Base-by-base conservation (phyloP, 2,113 vertebrate genomes). In the Gopherus evgoodei region DNA sequence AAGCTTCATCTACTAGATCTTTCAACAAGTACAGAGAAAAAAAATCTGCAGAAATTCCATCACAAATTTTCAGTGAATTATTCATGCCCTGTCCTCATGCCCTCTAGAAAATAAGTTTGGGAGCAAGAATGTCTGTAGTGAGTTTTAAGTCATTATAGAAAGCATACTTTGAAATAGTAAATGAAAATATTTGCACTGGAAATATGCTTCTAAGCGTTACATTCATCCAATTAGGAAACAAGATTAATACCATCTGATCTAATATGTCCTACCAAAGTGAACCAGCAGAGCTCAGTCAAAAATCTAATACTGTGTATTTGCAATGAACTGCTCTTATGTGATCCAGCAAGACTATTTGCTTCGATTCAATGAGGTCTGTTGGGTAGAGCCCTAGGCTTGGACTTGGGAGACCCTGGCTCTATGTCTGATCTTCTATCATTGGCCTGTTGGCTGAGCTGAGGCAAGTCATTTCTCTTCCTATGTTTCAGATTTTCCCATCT, bases 31-130 rank as follows among this genome's bases (percentile, higher is more conserved):
- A 83, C 52, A 2, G 12, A 8, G 81, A 79, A 62, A 84, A 72
- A 8, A 1, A 22, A 85, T 49, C 24, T 82, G 12, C 2, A 95
- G 87, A 86, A 87, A 93, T 11, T 0, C 13, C 0, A 0, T 42
- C 89, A 88, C 12, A 92, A 54, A 84, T 76, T 93, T 91, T 21
- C 86, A 75, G 54, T 52, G 44, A 21, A 86, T 88, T 93, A 42
- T 84, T 75, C 1, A 65, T 91, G 1, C 1, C 0, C 5, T 21
- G 75, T 90, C 81, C 50, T 29, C 24, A 84, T 14, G 49, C 87
- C 14, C 5, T 81, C 72, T 14, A 83, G 6, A 81, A 91, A 75
- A 76, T n/a, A 84, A 83, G 5, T 86, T 93, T 90, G 31, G 69
- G 16, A 50, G 78, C 59, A 91, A 76, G 69, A 57, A 24, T 79